Conservation (phyloP, 1,140 invertebrate genomes). For the Acyrthosiphon pisum region DNA sequence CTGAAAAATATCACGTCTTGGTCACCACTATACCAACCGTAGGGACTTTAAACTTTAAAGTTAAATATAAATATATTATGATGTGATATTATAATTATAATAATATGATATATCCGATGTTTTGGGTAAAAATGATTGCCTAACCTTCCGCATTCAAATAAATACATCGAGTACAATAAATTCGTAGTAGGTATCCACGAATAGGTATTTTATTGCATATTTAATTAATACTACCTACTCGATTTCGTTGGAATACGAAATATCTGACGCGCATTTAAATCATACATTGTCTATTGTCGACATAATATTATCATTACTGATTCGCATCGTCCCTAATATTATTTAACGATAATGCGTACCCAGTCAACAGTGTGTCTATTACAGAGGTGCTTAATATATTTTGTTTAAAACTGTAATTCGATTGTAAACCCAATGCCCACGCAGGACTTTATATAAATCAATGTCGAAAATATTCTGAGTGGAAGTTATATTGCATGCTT, state of each 20-base stretch:
- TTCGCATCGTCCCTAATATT: neutral
- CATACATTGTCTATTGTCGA: neutral
- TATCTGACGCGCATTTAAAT: neutral
- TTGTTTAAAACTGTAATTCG: neutral
- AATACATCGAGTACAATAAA: no score
- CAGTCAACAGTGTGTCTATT: neutral
- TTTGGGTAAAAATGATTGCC: no score
- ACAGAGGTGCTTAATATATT: neutral
- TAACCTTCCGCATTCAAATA: no score
- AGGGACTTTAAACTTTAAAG: no score
- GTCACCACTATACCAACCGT: no score
- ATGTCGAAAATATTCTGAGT: neutral
- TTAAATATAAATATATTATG: no score
- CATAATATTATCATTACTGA: neutral
- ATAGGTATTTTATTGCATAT: neutral
- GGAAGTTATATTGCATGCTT: neutral
- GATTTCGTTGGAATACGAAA: neutral
- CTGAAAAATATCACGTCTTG: no score
- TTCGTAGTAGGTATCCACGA: neutral
- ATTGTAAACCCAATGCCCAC: neutral
- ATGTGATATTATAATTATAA: no score
- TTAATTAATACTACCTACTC: neutral
- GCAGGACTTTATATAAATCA: neutral
- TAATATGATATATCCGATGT: no score
- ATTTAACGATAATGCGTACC: neutral